Evolutionary conservation across 2,888 invertebrate species (phyloP).

Genomic region (Dynastes tityus): DNA sequence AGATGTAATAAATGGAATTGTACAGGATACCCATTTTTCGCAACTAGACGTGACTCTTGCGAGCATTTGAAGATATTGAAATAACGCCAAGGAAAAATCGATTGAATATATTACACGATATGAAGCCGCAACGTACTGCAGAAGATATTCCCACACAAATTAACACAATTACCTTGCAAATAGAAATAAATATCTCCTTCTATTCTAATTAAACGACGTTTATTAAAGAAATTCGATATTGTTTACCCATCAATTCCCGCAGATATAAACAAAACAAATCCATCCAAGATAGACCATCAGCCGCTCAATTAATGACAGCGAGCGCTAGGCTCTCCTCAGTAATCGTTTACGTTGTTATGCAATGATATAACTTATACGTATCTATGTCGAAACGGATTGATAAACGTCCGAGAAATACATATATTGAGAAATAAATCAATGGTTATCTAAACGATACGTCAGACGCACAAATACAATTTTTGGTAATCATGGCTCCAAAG

Average conservation of each 20-base stretch:
- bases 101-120: too few species aligned
- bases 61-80: too few species aligned
- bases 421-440: slow-evolving; percentile 49
- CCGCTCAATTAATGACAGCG: slow-evolving; percentile 1
- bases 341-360: slow-evolving; percentile 26
- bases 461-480: slow-evolving; percentile 42
- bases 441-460: slow-evolving; percentile 45
- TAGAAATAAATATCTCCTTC: too few species aligned
- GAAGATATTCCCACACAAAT: too few species aligned
- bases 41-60: too few species aligned
- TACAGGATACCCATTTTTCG: too few species aligned
- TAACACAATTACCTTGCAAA: too few species aligned
- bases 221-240: not conserved
- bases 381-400: slow-evolving; percentile 47
- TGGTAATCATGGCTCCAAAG: slow-evolving; percentile 8
- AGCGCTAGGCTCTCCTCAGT: slow-evolving; percentile 8
- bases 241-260: not conserved
- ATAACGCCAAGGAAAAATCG: too few species aligned
- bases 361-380: slow-evolving; percentile 8
- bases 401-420: slow-evolving; percentile 29
- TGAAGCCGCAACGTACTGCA: too few species aligned
- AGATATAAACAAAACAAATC: not conserved
- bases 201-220: not conserved
- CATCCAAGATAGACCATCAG: slow-evolving; percentile 1
- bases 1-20: too few species aligned